Evolutionary conservation across 2,888 invertebrate genomes (phyloP).

Genomic region (Ashinkailepas kermadecensis): DNA sequence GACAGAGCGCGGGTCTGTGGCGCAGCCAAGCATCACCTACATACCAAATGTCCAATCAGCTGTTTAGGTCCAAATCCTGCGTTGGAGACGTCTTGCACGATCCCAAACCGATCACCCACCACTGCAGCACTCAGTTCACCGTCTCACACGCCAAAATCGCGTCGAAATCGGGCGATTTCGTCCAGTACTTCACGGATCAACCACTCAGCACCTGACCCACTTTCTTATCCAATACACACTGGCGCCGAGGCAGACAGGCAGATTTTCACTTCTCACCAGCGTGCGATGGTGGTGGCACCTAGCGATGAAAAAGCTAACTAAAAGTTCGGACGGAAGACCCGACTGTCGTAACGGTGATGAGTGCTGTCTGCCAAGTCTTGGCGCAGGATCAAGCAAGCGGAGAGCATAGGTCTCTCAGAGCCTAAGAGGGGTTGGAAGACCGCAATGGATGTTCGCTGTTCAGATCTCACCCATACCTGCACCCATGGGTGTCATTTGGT

Average conservation of each 20-base stretch:
- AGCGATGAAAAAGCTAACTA: neutral
- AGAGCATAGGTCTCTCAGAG: too few species aligned
- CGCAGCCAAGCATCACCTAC: too few species aligned
- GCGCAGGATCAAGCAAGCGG: too few species aligned
- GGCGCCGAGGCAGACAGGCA: neutral
- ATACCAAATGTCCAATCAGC: neutral
- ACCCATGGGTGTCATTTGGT: too few species aligned
- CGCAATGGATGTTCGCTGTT: too few species aligned
- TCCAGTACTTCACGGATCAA: neutral
- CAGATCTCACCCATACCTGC: too few species aligned
- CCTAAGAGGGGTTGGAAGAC: too few species aligned
- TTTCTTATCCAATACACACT: constrained; percentile 21
- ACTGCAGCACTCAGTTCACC: neutral
- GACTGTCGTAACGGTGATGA: too few species aligned
- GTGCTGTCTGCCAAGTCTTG: too few species aligned
- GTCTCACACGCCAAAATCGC: neutral
- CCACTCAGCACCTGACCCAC: neutral
- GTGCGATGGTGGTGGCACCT: neutral
- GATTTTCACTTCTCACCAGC: constrained; percentile 6
- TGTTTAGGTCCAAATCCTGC: neutral
- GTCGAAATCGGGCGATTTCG: neutral
- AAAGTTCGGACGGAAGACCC: neutral
- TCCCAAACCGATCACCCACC: neutral
- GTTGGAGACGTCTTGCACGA: neutral
- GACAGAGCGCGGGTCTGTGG: too few species aligned